These are phyloP conservation scores for Tetanocera ferruginea DNA, from an alignment of 2,888 invertebrate genomes.

Conservation along the genomic window DNA sequence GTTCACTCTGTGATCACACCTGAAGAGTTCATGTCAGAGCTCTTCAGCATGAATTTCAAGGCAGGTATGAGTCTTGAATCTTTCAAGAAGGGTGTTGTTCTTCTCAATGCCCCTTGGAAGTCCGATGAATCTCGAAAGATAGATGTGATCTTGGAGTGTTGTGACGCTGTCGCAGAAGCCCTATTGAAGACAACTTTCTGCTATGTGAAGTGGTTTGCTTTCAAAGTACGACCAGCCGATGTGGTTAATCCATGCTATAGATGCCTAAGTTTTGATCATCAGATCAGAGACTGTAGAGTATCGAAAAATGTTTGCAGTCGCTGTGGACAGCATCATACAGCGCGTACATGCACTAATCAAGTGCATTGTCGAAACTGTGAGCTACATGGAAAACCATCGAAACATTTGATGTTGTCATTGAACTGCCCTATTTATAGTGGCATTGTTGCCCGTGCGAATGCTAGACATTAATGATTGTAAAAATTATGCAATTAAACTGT, in stretches of 20 bases:
- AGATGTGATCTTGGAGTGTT: conserved; percentile 12
- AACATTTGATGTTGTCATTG: conserved; percentile 42
- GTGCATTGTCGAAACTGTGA: conserved; percentile 44
- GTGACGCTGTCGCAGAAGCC: background rate
- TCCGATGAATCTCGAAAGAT: background rate
- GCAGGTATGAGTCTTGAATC: background rate
- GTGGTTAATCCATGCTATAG: background rate
- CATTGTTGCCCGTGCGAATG: background rate
- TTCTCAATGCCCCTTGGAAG: conserved; percentile 34
- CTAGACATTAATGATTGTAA: background rate
- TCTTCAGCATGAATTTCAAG: no score
- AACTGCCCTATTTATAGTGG: conserved; percentile 34
- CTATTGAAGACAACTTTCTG: background rate
- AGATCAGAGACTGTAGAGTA: conserved; percentile 11
- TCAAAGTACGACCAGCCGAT: background rate
- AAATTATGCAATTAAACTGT: conserved; percentile 7
- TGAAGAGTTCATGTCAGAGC: no score
- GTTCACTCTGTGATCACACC: no score
- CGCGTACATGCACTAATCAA: no score
- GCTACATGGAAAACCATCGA: conserved; percentile 31
- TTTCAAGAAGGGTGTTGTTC: conserved; percentile 5
- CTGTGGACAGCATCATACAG: no score
- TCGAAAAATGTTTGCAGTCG: no score
- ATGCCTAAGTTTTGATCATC: background rate
- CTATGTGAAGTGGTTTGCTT: background rate